Conservation (phyloP, 1,140 invertebrate species). For the Drosophila bocqueti region DNA sequence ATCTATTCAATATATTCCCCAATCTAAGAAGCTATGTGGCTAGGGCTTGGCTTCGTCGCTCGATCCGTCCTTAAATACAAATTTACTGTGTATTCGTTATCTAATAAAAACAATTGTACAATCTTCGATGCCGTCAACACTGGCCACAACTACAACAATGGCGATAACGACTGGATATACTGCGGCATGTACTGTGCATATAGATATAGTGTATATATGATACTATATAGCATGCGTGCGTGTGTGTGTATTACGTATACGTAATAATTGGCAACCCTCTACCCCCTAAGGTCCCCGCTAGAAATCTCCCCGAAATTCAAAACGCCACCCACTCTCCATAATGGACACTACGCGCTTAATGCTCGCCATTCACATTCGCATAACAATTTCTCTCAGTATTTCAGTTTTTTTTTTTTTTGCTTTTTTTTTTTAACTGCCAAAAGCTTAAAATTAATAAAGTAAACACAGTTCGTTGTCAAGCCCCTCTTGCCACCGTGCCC, state of each 20-base stretch:
- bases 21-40: slow-evolving; percentile 1
- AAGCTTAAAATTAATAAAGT: slow-evolving; percentile 83
- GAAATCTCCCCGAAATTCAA: slow-evolving; percentile 3
- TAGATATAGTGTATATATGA: slow-evolving; percentile 19
- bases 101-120: slow-evolving; percentile 72
- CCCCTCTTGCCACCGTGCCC: slow-evolving; percentile 10
- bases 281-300: not conserved
- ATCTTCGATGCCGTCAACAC: slow-evolving; percentile 54
- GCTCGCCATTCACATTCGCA: slow-evolving; percentile 69
- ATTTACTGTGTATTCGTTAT: slow-evolving; percentile 65
- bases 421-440: slow-evolving; percentile 71
- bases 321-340: slow-evolving; percentile 33
- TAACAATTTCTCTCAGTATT: slow-evolving; percentile 61
- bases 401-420: slow-evolving; percentile 16
- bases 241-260: slow-evolving; percentile 3
- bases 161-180: slow-evolving; percentile 46
- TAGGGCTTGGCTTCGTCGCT: slow-evolving; percentile 9
- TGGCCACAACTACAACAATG: slow-evolving; percentile 10
- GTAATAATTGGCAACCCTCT: slow-evolving; percentile 13
- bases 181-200: slow-evolving; percentile 30
- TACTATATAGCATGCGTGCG: not conserved
- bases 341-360: slow-evolving; percentile 62
- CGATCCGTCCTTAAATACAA: slow-evolving; percentile 46
- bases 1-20: slow-evolving; percentile 4
- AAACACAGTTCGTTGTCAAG: slow-evolving; percentile 62